These are phyloP conservation scores for Napeogenes sylphis DNA, from an alignment of 2,888 invertebrate genomes.

Conservation along the genomic window DNA sequence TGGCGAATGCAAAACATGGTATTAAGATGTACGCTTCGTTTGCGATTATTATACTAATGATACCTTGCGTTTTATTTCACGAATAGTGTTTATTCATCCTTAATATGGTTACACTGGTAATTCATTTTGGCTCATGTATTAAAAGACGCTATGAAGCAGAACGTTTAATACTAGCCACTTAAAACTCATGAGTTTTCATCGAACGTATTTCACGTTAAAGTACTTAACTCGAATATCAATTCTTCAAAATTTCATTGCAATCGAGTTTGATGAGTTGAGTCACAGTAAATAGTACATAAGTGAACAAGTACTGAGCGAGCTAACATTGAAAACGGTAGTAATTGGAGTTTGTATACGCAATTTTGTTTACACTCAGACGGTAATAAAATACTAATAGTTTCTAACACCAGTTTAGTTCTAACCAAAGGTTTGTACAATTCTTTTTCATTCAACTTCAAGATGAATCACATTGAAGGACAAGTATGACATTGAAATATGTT, in stretches of 20 bases:
- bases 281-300: neutral
- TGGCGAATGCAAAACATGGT: constrained; percentile 41
- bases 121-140: too few relatives aligned
- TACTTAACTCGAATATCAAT: too few relatives aligned
- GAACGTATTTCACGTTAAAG: too few relatives aligned
- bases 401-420: neutral
- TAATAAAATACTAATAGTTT: constrained; percentile 7
- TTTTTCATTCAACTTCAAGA: neutral
- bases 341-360: neutral
- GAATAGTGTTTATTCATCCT: neutral
- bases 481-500: too few relatives aligned
- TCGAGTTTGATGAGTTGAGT: too few relatives aligned
- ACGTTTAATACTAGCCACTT: too few relatives aligned
- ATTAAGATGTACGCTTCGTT: constrained; percentile 32
- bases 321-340: constrained; percentile 3
- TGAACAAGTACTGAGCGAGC: neutral
- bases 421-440: neutral
- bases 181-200: too few relatives aligned
- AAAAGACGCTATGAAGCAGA: too few relatives aligned
- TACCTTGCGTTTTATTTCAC: constrained; percentile 1
- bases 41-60: constrained; percentile 27
- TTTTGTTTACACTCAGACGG: constrained; percentile 1
- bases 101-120: too few relatives aligned
- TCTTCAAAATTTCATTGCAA: too few relatives aligned
- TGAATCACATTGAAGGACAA: too few relatives aligned